Evolutionary conservation across 2,888 invertebrate species (phyloP), one percentile per base, ranked within the genome.

Genomic region (Thecocarcelia acutangulata): DNA sequence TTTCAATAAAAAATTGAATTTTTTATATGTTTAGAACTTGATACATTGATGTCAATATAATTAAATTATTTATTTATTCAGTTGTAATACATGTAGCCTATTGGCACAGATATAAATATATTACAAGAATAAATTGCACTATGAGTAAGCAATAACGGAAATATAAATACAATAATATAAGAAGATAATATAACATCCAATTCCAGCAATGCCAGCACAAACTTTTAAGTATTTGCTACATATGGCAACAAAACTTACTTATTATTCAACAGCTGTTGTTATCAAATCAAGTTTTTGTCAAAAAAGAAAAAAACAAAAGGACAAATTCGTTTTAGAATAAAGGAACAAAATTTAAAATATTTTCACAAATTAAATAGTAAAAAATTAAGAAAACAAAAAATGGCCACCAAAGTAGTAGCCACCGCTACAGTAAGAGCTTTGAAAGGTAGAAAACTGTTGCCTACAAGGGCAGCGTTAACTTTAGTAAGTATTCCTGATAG

Each of bases 391-490:
- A 40, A 21, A 61, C 19, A 40, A n/a, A n/a, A 89, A 87, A 96
- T 96, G 96, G 93, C 96, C 90, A 94, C 95, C 84, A 94, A 94
- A 93, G 93, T 94, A 82, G 94, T 95, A 87, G 96, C 95, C 80
- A 95, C 96, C 89, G 97, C 97, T 33, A 97, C 97, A 72, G 97
- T 98, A 33, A 93, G 96, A 86, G 96, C 97, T 84, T 94, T 97
- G 28, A 95, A 95, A 90, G 94, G 94, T 85, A 93, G 96, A 88
- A 94, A 93, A 90, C 90, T 96, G 83, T 90, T 96, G 82, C 95
- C 97, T n/a, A 94, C 95, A 54, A 92, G 97, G 87, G 96, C 97
- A 84, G 97, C 98, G 3, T 91, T 98, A 69, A 94, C 95, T 83
- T 91, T 98, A 88, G 91, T 91, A 89, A 86, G 87, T 80, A 19